These are phyloP conservation scores for Takifugu flavidus DNA, from an alignment of 2,113 vertebrate genomes.

Conservation along the genomic window DNA sequence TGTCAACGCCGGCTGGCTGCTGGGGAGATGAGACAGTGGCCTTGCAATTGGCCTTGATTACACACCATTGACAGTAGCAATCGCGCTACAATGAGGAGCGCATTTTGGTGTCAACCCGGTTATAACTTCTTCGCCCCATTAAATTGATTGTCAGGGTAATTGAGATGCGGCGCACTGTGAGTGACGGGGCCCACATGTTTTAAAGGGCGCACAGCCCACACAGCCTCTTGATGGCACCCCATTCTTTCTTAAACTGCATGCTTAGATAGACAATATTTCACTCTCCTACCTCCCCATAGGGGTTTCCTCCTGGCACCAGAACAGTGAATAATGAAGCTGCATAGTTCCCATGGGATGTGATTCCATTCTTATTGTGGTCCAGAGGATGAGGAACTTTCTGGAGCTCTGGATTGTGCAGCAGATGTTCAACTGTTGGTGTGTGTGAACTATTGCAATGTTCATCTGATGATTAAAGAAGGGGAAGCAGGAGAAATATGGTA, in stretches of 20 bases:
- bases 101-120: conserved; percentile 37
- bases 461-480: conserved; percentile 23
- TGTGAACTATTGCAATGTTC: conserved; percentile 16
- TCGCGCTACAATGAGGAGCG: conserved; percentile 27
- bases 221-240: not conserved
- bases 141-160: conserved; percentile 19
- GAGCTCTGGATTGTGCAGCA: conserved; percentile 44
- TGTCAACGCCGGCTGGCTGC: conserved; percentile 13
- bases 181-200: conserved; percentile 32
- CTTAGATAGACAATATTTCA: conserved; percentile 44
- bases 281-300: conserved; percentile 17
- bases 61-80: conserved; percentile 20
- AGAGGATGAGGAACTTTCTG: conserved; percentile 29
- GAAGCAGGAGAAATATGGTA: conserved; percentile 12
- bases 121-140: conserved; percentile 1
- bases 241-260: conserved; percentile 30
- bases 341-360: conserved; percentile 33
- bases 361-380: conserved; percentile 49
- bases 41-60: conserved; percentile 47
- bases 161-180: conserved; percentile 15
- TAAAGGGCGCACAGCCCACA: conserved; percentile 30
- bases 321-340: conserved; percentile 56
- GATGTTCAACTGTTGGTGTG: conserved; percentile 38
- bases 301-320: conserved; percentile 40
- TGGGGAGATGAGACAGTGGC: conserved; percentile 12